Base-by-base conservation (phyloP, 2,888 invertebrate genomes). In the Elysia crispata region DNA sequence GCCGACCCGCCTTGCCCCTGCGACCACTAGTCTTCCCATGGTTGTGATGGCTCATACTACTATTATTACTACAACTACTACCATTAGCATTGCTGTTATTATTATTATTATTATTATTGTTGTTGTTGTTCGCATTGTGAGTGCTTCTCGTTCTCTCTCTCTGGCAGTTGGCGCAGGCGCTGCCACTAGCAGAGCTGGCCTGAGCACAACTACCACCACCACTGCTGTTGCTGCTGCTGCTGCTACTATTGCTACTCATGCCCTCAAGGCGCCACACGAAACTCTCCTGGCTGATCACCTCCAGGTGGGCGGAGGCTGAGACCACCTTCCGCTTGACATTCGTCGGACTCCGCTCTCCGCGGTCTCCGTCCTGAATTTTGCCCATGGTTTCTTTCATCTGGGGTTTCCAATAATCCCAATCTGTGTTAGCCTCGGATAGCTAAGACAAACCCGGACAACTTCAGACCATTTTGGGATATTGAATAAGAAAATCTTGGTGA, bases 121-220 rank as follows among this genome's bases (percentile, higher is more conserved):
- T 41, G 41, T 41, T 41, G 11, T 41, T 41, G 11, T 41, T 41
- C 5, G 11, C 41, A 49, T 33, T 80, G 62, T 78, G 82, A 30
- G 78, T 75, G 30, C 79, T 67, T 15, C 74, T 62, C n/a, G 80
- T 83, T 23, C 90, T 81, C 77, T 90, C 90, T 64, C 84, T 86
- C 75, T 87, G 86, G 85, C 90, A 91, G 83, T 89, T 89, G 75
- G 85, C 84, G 83, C 91, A 91, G 28, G 89, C 86, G 83, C 89
- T 89, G 73, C 85, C 84, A 83, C 91, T 91, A 30, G 89, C 86
- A 20, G 86, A 84, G 41, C 41, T 11, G 41, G 41, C 41, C 41
- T 41, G 41, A 3, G 11, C 41, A 25, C 89, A 86, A 11, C 41
- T 41, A 41, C 5, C 3, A 11, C 41, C 11, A 11, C 41, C 11